A percentile compares a stretch with the other conserved stretches of the same genome.
phyloP scores from a whole-genome alignment of 2,113 vertebrate species.

The Eupsittula cactorum region DNA sequence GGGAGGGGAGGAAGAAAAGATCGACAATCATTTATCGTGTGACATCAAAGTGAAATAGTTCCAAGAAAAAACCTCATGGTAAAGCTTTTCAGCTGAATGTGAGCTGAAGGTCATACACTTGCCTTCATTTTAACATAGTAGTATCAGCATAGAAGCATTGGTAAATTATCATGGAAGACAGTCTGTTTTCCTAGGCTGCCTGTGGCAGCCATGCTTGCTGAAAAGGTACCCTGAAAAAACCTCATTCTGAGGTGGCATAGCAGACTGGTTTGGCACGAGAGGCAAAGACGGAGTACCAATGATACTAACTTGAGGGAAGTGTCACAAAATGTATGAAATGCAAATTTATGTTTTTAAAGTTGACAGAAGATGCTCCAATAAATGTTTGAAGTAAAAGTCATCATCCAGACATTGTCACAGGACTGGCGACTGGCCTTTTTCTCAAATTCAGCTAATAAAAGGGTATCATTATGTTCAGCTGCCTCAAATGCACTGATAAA shows the following conservation, averaged over 20 bases:
- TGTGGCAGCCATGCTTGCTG: background rate
- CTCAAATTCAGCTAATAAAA: background rate
- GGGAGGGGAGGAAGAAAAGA: conserved; percentile 40
- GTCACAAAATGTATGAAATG: background rate
- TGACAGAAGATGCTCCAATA: background rate
- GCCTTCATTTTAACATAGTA: background rate
- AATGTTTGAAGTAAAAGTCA: background rate
- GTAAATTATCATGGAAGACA: background rate
- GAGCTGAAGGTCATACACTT: background rate
- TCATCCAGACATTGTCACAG: background rate
- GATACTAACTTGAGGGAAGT: background rate
- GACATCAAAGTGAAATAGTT: conserved; percentile 1
- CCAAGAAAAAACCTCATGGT: background rate
- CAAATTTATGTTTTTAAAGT: background rate
- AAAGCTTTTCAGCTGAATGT: background rate
- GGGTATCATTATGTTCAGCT: background rate
- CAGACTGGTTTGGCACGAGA: background rate
- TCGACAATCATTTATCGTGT: background rate
- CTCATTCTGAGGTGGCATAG: background rate
- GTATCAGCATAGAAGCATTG: background rate
- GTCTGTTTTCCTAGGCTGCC: background rate
- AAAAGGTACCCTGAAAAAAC: background rate
- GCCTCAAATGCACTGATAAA: background rate
- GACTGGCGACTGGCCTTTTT: background rate
- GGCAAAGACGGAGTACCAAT: background rate